phyloP scores from a whole-genome alignment of 2,797 vertebrate species.

The Characodon lateralis region DNA sequence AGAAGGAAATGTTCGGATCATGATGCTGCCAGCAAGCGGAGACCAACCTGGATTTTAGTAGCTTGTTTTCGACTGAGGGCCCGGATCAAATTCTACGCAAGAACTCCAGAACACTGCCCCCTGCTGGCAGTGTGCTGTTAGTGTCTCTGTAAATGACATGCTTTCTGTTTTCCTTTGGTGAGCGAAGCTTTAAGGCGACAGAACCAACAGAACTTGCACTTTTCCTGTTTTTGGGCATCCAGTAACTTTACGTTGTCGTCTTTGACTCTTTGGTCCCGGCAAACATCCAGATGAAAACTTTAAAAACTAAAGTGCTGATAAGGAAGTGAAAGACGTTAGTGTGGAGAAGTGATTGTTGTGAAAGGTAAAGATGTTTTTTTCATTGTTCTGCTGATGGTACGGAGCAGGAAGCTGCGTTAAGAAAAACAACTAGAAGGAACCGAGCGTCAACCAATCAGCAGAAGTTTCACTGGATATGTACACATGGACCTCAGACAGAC shows the following conservation, averaged over 20 bases:
- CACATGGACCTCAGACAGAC: background rate
- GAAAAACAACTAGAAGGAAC: background rate
- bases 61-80: too few species aligned
- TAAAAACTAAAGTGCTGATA: background rate
- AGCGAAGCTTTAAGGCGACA: slow-evolving; percentile 31
- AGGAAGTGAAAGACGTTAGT: background rate
- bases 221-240: background rate
- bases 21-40: background rate
- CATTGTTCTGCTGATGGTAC: background rate
- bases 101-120: background rate
- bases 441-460: slow-evolving; percentile 3
- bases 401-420: background rate
- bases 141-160: background rate
- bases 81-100: too few species aligned
- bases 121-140: background rate
- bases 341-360: background rate
- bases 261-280: slow-evolving; percentile 20
- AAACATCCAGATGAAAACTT: background rate
- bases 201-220: background rate
- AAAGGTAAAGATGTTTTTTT: background rate
- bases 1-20: slow-evolving; percentile 22
- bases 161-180: slow-evolving; percentile 18
- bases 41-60: background rate
- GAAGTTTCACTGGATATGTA: background rate
- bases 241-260: background rate